Base-by-base conservation (phyloP, 2,888 invertebrate genomes). In the Ypsolopha sequella region DNA sequence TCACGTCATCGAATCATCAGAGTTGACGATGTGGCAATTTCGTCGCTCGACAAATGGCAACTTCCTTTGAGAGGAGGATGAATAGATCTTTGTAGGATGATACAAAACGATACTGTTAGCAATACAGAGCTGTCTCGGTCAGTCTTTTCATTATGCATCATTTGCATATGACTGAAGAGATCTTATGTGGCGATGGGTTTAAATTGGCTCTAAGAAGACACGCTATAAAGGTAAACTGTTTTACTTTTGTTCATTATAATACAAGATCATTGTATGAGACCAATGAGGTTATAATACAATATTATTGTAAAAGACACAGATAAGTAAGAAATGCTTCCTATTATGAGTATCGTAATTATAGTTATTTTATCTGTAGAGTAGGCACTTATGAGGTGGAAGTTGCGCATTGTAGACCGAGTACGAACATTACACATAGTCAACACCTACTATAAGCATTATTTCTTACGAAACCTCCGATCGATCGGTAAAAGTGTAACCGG, bases 31-130 rank as follows among this genome's bases (percentile, higher is more conserved):
- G 43, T 36, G 60, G 60, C 71, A 72, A 76, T 77, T 77, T 69
- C 73, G 69, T 64, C 60, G 55, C 59, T 61, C 61, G 60, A 65
- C 70, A 74, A 78, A 75, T 64, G 62, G 60, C 63, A 55, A 68
- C 77, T 71, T 80, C 79, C 76, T 72, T 71, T 60, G 55, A 64
- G 64, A 68, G 60, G 56, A 66, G 61, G 55, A 60, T 60, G 58
- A 60, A 62, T 63, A 58, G 10, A 7, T 46, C n/a, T 33, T 46
- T 46, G 46, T 46, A 11, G 34, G 35, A 46, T 46, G 46, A 35
- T 36, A 33, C 46, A 11, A 24, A 24, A 24, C 24, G 24, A 24
- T 24, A 24, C 24, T 24, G 24, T 24, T 24, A 24, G 24, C 24
- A 24, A 24, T 24, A 24, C 24, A 24, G 24, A 24, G 4, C 24